Conservation (phyloP, 2,888 invertebrate species). For the Cinara cedri region DNA sequence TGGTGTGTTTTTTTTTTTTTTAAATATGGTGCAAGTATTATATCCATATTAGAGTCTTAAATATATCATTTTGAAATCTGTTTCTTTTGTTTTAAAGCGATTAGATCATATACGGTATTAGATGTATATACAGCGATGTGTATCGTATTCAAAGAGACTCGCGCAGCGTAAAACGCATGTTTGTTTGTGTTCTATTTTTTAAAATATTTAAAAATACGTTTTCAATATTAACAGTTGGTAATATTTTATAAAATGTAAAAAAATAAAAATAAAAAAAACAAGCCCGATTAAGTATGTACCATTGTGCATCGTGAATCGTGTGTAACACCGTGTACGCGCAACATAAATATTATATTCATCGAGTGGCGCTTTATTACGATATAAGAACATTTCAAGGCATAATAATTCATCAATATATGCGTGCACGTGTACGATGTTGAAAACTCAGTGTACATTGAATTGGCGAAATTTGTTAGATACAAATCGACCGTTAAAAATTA, state of each 20-base stretch:
- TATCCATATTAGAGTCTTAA: constrained; percentile 15
- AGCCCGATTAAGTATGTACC: no score
- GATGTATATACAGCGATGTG: neutral
- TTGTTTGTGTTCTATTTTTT: constrained; percentile 5
- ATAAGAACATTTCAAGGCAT: no score
- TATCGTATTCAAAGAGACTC: constrained; percentile 12
- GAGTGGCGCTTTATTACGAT: no score
- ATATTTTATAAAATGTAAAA: neutral
- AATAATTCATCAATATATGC: no score
- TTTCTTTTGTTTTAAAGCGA: constrained; percentile 20
- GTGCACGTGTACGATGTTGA: no score
- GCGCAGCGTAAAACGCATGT: neutral
- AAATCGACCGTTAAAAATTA: no score
- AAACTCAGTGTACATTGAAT: no score
- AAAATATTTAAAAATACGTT: neutral
- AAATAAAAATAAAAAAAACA: no score
- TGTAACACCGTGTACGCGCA: neutral
- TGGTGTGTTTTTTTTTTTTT: constrained; percentile 18
- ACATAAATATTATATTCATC: no score
- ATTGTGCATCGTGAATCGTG: neutral
- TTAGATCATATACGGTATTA: constrained; percentile 10
- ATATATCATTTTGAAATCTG: constrained; percentile 22
- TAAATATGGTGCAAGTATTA: neutral
- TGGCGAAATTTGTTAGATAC: no score
- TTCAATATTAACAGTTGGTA: neutral